Base-by-base conservation (phyloP, 2,888 invertebrate species). In the Mycalesis mineus region DNA sequence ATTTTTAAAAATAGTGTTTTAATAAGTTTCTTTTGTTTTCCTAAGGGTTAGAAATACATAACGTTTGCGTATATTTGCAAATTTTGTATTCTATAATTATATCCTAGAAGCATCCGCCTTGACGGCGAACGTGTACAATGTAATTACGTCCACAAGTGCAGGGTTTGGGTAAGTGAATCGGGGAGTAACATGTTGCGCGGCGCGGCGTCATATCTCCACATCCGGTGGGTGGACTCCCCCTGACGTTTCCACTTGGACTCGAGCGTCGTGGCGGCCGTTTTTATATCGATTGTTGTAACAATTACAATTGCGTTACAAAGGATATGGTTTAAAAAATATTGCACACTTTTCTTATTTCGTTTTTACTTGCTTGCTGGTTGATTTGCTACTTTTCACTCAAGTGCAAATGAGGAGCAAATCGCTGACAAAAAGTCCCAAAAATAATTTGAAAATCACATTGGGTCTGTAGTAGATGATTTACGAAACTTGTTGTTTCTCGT, bases 161-260 rank as follows among this genome's bases (percentile, higher is more conserved):
- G 28, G 44, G 44, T 33, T 33, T 41, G 60, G 54, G 41, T 59
- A 67, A 70, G 74, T 71, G 74, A 75, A 77, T 75, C 73, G 69
- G 67, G 68, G 70, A 75, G 72, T 55, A 51, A 58, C 53, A 53
- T 77, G 78, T 76, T 71, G 72, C 73, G 68, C 71, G 69, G 70
- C 68, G 67, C 74, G 73, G 71, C 71, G 66, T 73, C 74, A 69
- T 80, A 79, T 80, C 80, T 76, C 69, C 59, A 73, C 79, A 75
- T 84, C 82, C 84, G 80, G 81, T 75, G 75, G 72, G 77, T 70
- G 74, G 72, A 65, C 62, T 67, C 74, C 75, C 72, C 71, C 68
- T 70, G 63, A 61, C 71, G 75, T 73, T 76, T 75, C 73, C 73
- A 75, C 70, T 70, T 73, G 65, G 68, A 66, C 65, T 72, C 67